Base-by-base conservation (phyloP, 2,797 vertebrate species). In the Gymnopithys bicolor region DNA sequence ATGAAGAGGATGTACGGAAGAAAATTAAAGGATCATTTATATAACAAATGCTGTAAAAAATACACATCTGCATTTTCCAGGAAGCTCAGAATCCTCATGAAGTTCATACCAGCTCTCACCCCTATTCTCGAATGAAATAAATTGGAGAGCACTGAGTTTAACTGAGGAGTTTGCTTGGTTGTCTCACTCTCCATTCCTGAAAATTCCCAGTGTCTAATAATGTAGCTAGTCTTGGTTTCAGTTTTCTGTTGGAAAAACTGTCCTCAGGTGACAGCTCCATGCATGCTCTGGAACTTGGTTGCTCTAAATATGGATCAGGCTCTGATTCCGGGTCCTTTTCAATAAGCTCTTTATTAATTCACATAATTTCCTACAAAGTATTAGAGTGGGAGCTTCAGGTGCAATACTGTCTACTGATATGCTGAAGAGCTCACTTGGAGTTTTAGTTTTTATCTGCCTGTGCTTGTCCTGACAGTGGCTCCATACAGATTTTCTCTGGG, bases 301-400 rank as follows among this genome's bases (percentile, higher is more conserved):
- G 19, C 83, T 91, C 83, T 93, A 88, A 93, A 88, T 76, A 75
- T 1, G 21, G 85, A 76, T 86, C 69, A 71, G 43, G 15, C 58
- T 86, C 69, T 58, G 46, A 56, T 64, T 93, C n/a, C 32, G n/a
- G 23, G 48, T 86, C 45, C 62, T 88, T 93, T 94, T 94, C 76
- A 73, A 23, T 73, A 71, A 76, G 32, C 7, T 74, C n/a, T 95
- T 80, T 88, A 93, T 86, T 75, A 82, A 82, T 82, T 85, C 93
- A 51, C 85, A 86, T 19, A 9, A 49, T 85, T 93, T 84, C 33
- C 41, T 80, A 74, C 30, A 11, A 86, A 90, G 35, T 48, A 58
- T 81, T 71, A 75, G 46, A 23, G 35, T 78, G 69, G 55, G 51
- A 86, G 41, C 43, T 69, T 45, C 30, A 49, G 33, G 39, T 89